Percentiles rank a stretch among this genome's conserved stretches.
Conservation (phyloP, 2,797 vertebrate genomes). For the Thunnus albacares region DNA sequence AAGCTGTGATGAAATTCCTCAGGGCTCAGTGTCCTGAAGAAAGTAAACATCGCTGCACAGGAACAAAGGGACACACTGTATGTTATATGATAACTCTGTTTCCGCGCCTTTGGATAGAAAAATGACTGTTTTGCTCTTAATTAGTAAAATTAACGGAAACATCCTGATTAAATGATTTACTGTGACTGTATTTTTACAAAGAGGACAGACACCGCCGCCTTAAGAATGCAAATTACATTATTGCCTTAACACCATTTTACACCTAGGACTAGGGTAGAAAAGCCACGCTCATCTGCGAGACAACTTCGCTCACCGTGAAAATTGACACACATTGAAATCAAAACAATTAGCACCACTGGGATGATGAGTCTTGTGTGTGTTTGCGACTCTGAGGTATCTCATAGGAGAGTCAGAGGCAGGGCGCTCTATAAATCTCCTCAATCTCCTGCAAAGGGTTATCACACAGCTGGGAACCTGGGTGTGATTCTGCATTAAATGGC, state of each 20-base stretch:
- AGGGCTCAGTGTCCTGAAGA: constrained; percentile 61
- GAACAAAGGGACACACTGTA: constrained; percentile 58
- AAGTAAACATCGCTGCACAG: constrained; percentile 61
- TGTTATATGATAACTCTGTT: constrained; percentile 34
- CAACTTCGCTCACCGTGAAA: constrained; percentile 59
- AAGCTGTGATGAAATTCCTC: constrained; percentile 76
- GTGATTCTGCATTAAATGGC: constrained; percentile 84
- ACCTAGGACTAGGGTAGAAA: constrained; percentile 8
- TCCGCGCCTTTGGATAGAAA: constrained; percentile 21
- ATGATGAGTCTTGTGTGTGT: constrained; percentile 20
- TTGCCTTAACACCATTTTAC: constrained; percentile 29
- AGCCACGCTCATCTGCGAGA: constrained; percentile 32
- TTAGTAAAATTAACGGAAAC: constrained; percentile 32
- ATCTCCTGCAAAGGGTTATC: constrained; percentile 62
- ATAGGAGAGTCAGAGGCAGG: constrained; percentile 33
- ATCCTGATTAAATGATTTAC: constrained; percentile 34
- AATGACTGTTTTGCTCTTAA: constrained; percentile 5
- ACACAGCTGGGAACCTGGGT: constrained; percentile 59
- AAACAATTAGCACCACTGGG: constrained; percentile 57
- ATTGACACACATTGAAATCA: constrained; percentile 58
- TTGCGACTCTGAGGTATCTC: constrained; percentile 18
- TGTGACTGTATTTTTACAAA: constrained; percentile 13
- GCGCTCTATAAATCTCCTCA: constrained; percentile 50
- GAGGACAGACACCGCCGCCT: background rate
- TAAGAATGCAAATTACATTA: constrained; percentile 32